A percentile compares a stretch with the other conserved stretches of the same genome.
Conservation (phyloP, 2,797 vertebrate species). For the Lagorchestes hirsutus region DNA sequence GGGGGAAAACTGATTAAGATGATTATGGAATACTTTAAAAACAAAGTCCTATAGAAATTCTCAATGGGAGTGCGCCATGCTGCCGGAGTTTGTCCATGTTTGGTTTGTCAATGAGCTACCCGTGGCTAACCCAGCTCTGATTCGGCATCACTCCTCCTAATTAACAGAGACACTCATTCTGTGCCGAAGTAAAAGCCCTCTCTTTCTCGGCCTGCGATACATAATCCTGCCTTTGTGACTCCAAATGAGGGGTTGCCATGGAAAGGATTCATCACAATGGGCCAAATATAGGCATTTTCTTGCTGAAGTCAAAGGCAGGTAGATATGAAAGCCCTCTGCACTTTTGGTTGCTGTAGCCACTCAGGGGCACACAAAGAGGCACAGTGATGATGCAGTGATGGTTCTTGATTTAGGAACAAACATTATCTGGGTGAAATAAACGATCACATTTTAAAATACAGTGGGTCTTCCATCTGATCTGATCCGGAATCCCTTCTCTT, state of each 20-base stretch:
- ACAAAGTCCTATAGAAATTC: conserved; percentile 22
- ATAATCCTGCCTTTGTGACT: neutral
- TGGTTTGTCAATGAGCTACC: neutral
- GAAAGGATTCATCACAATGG: conserved; percentile 22
- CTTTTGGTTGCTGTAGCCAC: conserved; percentile 16
- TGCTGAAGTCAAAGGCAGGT: conserved; percentile 24
- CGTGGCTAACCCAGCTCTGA: neutral
- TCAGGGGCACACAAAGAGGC: neutral
- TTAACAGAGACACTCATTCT: neutral
- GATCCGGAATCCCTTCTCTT: neutral
- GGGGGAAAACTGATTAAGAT: conserved; percentile 56
- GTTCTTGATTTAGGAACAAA: neutral
- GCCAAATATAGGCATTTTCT: conserved; percentile 20
- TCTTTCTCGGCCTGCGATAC: conserved; percentile 1
- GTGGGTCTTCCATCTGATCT: neutral
- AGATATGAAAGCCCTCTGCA: neutral
- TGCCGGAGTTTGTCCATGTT: neutral
- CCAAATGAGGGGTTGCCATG: conserved; percentile 6
- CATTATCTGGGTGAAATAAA: neutral
- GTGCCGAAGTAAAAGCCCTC: neutral
- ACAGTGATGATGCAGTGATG: neutral
- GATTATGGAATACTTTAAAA: conserved; percentile 44
- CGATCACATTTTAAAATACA: neutral
- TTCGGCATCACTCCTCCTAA: neutral
- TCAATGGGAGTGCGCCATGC: neutral